Conservation (phyloP, 2,113 vertebrate genomes). For the Colinus virginianus region DNA sequence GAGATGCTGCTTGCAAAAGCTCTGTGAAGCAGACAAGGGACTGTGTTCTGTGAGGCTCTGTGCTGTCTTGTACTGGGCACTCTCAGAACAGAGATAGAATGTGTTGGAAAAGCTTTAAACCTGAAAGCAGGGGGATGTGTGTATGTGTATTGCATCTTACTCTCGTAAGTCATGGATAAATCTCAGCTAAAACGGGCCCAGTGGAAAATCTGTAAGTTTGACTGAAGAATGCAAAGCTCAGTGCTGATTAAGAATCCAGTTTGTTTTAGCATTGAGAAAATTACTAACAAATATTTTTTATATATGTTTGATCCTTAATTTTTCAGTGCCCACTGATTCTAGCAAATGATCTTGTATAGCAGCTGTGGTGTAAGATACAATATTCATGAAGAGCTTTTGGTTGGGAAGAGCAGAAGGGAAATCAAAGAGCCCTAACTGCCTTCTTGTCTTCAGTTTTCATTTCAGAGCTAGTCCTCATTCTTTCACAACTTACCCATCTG, state of each 20-base stretch:
- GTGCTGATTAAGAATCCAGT: neutral
- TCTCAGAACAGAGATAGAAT: neutral
- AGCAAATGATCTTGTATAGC: neutral
- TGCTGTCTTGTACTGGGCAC: fast-evolving
- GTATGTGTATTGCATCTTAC: neutral
- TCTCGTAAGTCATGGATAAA: neutral
- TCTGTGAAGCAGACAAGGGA: neutral
- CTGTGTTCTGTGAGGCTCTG: neutral
- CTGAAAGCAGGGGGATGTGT: neutral
- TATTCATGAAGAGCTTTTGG: neutral
- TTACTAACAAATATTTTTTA: neutral
- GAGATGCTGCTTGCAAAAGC: neutral
- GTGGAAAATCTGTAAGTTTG: neutral
- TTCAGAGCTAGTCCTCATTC: neutral
- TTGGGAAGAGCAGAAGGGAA: neutral
- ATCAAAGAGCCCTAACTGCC: neutral
- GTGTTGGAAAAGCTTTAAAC: neutral
- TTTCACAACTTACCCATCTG: neutral
- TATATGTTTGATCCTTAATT: neutral
- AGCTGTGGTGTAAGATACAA: neutral
- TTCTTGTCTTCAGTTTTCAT: neutral
- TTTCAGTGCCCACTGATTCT: neutral
- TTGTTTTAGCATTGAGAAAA: neutral
- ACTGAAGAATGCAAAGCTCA: neutral
- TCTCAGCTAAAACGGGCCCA: neutral